Base-by-base conservation (phyloP, 1,140 invertebrate species). In the Andricus grossulariae region DNA sequence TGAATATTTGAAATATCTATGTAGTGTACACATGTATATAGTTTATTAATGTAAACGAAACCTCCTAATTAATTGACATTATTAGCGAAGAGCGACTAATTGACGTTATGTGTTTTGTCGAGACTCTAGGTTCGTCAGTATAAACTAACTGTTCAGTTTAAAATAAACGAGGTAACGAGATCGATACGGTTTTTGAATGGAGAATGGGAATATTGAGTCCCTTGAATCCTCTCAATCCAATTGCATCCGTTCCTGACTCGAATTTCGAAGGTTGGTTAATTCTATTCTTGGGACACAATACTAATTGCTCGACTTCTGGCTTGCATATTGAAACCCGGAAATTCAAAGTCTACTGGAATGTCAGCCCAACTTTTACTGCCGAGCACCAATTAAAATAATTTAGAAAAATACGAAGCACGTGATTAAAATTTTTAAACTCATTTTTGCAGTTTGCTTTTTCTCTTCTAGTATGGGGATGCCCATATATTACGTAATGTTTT, bases 241-340 rank as follows among this genome's bases (percentile, higher is more conserved):
- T 66, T 66, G 60, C 60, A 66, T 66, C 25, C n/a, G 60, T 66
- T 66, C 60, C 60, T 66, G 60, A 66, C 60, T 66, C 60, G 60
- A 66, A 66, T 66, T 66, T 66, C 60, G 60, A 66, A 66, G 60
- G 60, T 39, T 45, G 60, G 60, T 66, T 66, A 66, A 66, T 66
- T 32, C 60, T 66, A 66, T 66, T 66, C 60, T 66, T 66, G 60
- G 60, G 32, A 66, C 60, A 66, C 60, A 66, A 66, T 66, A 66
- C 60, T 66, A 66, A 66, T 66, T 66, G 60, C 60, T 66, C 60
- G 60, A 66, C 60, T 66, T 66, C 60, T 66, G 60, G 60, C 60
- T 39, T 66, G 60, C 60, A 66, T 66, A 66, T 45, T 66, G 60
- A 66, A 66, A 39, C 60, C 39, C 13, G 25, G 60, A 16, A 66